phyloP scores from a whole-genome alignment of 2,113 vertebrate species.

The Oncorhynchus kisutch region DNA sequence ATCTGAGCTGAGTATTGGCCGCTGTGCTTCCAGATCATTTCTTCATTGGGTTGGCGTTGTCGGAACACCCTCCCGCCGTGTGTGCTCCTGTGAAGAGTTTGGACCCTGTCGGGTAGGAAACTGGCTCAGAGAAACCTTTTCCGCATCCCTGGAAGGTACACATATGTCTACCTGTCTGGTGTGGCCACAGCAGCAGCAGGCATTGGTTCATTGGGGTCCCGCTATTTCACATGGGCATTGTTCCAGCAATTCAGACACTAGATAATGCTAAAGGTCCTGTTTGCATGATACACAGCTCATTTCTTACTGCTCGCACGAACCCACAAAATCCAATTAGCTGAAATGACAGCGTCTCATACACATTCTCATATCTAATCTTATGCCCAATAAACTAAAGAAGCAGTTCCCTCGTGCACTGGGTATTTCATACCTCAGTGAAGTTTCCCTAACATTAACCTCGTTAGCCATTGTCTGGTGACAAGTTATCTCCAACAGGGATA shows the following conservation, averaged over 20 bases:
- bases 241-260: conserved; percentile 19
- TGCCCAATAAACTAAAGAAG: conserved; percentile 47
- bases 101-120: conserved; percentile 44
- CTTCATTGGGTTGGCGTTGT: conserved; percentile 64
- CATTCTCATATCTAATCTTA: background rate
- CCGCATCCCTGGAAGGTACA: conserved; percentile 55
- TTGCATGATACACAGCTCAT: conserved; percentile 24
- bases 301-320: conserved; percentile 10
- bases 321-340: conserved; percentile 55
- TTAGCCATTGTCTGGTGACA: background rate
- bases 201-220: background rate
- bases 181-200: conserved; percentile 25
- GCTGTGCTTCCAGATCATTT: conserved; percentile 66
- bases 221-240: conserved; percentile 17
- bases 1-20: conserved; percentile 68
- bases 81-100: conserved; percentile 48
- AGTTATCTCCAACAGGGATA: background rate
- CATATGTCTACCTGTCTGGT: conserved; percentile 62
- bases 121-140: conserved; percentile 37
- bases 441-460: conserved; percentile 6
- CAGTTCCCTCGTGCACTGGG: conserved; percentile 25
- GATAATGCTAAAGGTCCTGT: conserved; percentile 6
- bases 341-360: conserved; percentile 40
- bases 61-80: conserved; percentile 46
- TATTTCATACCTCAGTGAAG: conserved; percentile 50